Evolutionary conservation across 2,888 invertebrate genomes (phyloP), one percentile per base, ranked within the genome.

Genomic region (Kuschelorhynchus macadamiae): DNA sequence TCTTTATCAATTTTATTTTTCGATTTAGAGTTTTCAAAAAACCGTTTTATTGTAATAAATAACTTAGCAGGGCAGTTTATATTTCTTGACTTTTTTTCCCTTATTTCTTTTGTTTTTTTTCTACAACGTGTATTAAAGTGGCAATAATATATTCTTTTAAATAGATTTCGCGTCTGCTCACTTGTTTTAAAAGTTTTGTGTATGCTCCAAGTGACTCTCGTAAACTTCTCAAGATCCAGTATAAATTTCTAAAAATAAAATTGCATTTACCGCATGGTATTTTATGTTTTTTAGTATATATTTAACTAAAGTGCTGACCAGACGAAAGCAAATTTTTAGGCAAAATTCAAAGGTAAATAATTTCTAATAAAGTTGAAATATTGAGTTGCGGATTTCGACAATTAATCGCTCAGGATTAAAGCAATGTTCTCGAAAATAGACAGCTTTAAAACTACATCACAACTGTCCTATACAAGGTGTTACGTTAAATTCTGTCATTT

Each of bases 111-210:
- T 18, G 8, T 11, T 20, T 49, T 49, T 49, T 49, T 49, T 49
- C 20, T 21, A 49, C 49, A 49, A 18, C 49, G 20, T 49, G 49
- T 49, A 30, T 20, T 49, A 17, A 49, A 49, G 16, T 21, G 49
- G 14, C 49, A 30, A 5, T 30, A 49, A 49, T 49, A 49, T 21
- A 21, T 21, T 20, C 25, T 18, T 21, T 49, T 49, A 49, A 49
- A 49, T n/a, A 49, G 46, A 12, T 46, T 46, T 3, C 46, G 18
- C 12, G 12, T n/a, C 12, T 17, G 17, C 14, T 46, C 14, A 46
- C 3, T 46, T 11, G 16, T n/a, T 17, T 46, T 3, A 17, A 46
- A n/a, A 16, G 46, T 46, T 46, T 49, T 49, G 14, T 49, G 20
- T 49, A 21, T 49, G n/a, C 25, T 49, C 49, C 49, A 49, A 11